Base-by-base conservation (phyloP, 2,797 vertebrate genomes). In the Pangasius djambal region DNA sequence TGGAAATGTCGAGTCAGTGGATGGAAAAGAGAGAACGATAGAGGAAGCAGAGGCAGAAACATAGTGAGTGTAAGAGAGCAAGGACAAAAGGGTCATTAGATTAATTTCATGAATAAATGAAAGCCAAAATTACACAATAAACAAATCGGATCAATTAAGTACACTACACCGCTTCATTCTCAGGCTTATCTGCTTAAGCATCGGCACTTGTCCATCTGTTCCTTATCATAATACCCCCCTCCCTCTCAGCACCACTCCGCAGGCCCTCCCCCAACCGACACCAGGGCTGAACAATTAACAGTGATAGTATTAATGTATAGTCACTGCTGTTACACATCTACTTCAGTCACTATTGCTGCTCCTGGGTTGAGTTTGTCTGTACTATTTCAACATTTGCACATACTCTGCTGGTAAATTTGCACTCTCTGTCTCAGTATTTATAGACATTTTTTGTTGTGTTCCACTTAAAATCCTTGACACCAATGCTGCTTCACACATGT, bases 101-200 rank as follows among this genome's bases (percentile, higher is more conserved):
- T 34, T 22, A 69, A 70, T 65, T 44, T 10, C 16, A 28, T 85
- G 28, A 52, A 70, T 25, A 52, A 50, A 28, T 57, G 61, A 86
- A 86, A 72, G 5, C 1, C 31, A 25, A 52, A 85, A 12, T 72
- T 28, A 86, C 9, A 15, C 9, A 86, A 22, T 86, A 48, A 75
- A 40, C 13, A 77, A 59, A 63, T 86, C 70, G 31, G 13, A 75
- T 75, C 25, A 85, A 69, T 69, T 69, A 69, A 34, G 40, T 69
- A 31, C 63, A 50, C n/a, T 84, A 50, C 25, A 50, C 59, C 15
- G 0, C 59, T 2, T 63, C 22, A 34, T 37, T 72, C 6, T 61
- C 48, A 57, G 52, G 25, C 85, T 86, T 86, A 86, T 86, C 69
- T 75, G 15, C 34, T 86, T 59, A 75, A n/a, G 69, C 52, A 59